Conservation (phyloP, 2,113 vertebrate genomes). For the Madoqua kirkii region DNA sequence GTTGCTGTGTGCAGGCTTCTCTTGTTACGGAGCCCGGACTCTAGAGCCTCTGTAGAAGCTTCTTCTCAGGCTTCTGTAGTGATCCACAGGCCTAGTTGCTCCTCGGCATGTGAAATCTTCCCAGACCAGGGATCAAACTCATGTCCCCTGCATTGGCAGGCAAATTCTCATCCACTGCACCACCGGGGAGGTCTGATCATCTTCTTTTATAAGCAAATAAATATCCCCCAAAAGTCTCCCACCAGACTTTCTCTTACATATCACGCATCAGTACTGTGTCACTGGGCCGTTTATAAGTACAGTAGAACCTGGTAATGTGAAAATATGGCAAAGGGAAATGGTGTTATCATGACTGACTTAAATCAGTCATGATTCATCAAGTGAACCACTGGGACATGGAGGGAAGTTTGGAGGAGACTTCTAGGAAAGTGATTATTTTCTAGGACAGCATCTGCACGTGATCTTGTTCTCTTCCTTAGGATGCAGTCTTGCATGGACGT, state of each 20-base stretch:
- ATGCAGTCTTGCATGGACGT: background rate
- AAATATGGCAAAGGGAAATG: background rate
- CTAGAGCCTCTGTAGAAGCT: too few relatives aligned
- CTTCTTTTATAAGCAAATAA: background rate
- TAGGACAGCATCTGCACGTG: background rate
- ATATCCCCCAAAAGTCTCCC: background rate
- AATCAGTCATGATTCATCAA: background rate
- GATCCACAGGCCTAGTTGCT: background rate
- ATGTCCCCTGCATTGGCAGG: background rate
- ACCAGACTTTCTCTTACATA: background rate
- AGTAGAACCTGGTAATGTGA: background rate
- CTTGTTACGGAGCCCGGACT: fast-evolving
- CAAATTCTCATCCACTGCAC: background rate
- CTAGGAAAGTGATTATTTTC: background rate
- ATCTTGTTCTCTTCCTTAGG: background rate
- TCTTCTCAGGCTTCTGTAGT: fast-evolving
- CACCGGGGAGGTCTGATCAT: background rate
- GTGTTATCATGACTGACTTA: background rate
- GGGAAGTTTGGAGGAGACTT: background rate
- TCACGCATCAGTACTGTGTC: background rate
- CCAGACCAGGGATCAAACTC: background rate
- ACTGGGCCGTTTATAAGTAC: background rate
- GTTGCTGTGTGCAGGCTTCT: background rate
- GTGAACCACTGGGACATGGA: background rate
- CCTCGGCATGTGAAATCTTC: background rate